These are phyloP conservation scores for Artemia franciscana DNA, from an alignment of 1,140 invertebrate species.

Conservation along the genomic window DNA sequence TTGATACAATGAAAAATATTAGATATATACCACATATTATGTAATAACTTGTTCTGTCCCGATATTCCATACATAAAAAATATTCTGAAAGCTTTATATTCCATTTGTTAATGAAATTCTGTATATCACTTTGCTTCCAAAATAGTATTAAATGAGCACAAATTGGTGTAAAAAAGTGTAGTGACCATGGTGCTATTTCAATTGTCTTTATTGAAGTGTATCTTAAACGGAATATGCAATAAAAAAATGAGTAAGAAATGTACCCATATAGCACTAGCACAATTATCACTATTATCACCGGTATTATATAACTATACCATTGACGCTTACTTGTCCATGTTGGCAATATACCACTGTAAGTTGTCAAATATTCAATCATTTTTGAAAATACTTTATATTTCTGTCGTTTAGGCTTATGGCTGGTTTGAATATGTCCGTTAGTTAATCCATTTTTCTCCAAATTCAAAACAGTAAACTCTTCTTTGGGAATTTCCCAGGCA, in stretches of 20 bases:
- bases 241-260: not conserved
- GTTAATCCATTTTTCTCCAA: not conserved
- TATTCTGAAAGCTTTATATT: not conserved
- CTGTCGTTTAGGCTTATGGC: not conserved
- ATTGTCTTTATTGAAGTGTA: not conserved
- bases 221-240: not conserved
- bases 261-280: not conserved
- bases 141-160: not conserved
- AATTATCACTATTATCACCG: not conserved
- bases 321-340: not conserved
- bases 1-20: not conserved
- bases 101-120: not conserved
- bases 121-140: not conserved
- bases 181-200: not conserved
- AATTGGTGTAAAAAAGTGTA: not conserved
- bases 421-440: not conserved
- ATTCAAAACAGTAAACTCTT: not conserved
- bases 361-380: not conserved
- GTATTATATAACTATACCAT: not conserved
- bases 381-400: not conserved
- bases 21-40: not conserved
- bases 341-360: not conserved
- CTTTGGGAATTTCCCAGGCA: not conserved
- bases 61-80: not conserved
- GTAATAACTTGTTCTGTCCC: not conserved